Base-by-base conservation (phyloP, 1,140 invertebrate genomes). In the Eupristina koningsbergeri region DNA sequence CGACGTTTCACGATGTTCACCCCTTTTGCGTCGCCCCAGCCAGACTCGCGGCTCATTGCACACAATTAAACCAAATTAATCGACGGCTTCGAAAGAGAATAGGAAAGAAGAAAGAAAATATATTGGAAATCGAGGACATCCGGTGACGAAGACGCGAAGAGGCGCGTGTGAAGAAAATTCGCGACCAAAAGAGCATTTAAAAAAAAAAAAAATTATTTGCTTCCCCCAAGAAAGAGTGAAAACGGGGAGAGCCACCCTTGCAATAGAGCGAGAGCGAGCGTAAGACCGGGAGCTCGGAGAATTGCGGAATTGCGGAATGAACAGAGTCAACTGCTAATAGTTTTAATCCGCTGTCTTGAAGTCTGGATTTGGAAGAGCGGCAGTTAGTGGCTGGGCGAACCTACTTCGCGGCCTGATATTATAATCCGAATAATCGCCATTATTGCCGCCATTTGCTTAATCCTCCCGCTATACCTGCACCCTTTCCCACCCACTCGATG, bases 361-460 rank as follows among this genome's bases (percentile, higher is more conserved):
- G 89, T 92, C 88, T 90, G 92, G 92, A 93, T 93, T 93, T 92
- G 89, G 89, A 85, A 89, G 87, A 83, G 88, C 87, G 89, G 89
- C 89, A 91, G 91, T 92, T 92, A 92, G 88, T 89, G 88, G 90
- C 87, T 89, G 85, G 86, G 88, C 88, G 90, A 90, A 90, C 89
- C 90, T 87, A 91, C 90, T 92, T 92, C 89, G 89, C 91, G 89
- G 90, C 87, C 91, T 93, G 91, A 93, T 93, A 93, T 93, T 91
- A 93, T 93, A 93, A 93, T 92, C 92, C 92, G 89, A 93, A 92
- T 93, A 93, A 93, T 93, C 91, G 91, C 91, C 91, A 91, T 92
- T 92, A 93, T 92, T 92, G 91, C 90, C 88, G 88, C 89, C 90
- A 92, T 93, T 93, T 92, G 89, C 88, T 91, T 93, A 93, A 92